Base-by-base conservation (phyloP, 2,797 vertebrate genomes). In the Acanthurus tractus region DNA sequence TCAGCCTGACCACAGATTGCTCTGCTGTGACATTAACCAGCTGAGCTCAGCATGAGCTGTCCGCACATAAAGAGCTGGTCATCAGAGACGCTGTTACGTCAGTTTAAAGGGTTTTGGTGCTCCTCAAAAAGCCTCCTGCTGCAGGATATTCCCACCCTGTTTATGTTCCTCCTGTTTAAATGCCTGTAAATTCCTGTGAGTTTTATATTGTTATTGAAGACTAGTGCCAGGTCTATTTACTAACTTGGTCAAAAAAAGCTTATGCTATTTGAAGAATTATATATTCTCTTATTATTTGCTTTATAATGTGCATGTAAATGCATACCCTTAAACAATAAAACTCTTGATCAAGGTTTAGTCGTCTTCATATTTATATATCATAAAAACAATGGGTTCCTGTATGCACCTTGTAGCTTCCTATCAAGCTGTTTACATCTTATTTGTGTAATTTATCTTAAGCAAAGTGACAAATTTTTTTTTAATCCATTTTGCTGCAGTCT, bases 261-360 rank as follows among this genome's bases (percentile, higher is more conserved):
- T 95, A 91, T 91, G 81, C 78, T 96, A 91, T 97, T 94, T 96
- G 94, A 95, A 96, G 95, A 96, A 46, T 36, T 56, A 66, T 96
- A 94, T 94, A 94, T 96, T 94, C 96, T 95, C 93, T 87, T 71
- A 96, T 96, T 94, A 77, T 79, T 74, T 95, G 95, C 95, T 96
- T 95, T 94, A 67, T 93, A 96, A 95, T 94, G 94, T 95, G 96
- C 96, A 96, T 96, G 94, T 96, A 95, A 96, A 96, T 96, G 95
- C 96, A 95, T 96, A 97, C 94, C 87, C 88, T 96, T 95, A 96
- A 82, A 96, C 95, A 97, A 96, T 96, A 93, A 94, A 94, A 84
- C 29, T 65, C 38, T 86, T 67, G 86, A 81, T 84, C 54, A 77
- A 88, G 38, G 10, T 40, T 53, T 54, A 63, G 9, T 50, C 70